A percentile compares a stretch with the other conserved stretches of the same genome.
These are phyloP conservation scores for Nasonovia ribisnigri DNA, from an alignment of 2,888 invertebrate genomes.

Conservation along the genomic window DNA sequence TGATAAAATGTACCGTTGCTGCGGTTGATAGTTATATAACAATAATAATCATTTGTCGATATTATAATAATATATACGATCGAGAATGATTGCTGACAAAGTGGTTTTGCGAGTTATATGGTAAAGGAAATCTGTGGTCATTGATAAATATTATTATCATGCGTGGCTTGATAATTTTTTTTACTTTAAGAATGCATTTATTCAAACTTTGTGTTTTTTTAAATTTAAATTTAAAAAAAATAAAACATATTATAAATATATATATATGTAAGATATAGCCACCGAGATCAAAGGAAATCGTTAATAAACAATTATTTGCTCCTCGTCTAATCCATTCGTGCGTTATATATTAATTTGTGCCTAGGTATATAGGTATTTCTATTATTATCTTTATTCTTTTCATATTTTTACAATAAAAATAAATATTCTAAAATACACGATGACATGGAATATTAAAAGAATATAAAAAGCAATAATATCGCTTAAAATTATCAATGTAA, in stretches of 20 bases:
- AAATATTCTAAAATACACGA: background rate
- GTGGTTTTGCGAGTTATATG: background rate
- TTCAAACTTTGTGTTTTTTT: background rate
- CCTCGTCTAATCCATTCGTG: background rate
- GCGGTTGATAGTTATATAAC: background rate
- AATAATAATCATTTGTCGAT: background rate
- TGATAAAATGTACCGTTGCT: background rate
- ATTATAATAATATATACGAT: background rate
- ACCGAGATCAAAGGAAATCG: background rate
- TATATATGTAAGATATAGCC: background rate
- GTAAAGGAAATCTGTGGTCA: background rate
- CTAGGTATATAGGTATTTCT: background rate
- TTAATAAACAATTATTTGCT: background rate
- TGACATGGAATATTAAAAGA: background rate
- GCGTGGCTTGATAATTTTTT: background rate
- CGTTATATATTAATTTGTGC: background rate
- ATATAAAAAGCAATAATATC: background rate
- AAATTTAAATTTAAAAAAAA: background rate
- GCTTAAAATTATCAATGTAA: background rate
- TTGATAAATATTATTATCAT: background rate
- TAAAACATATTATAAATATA: too few relatives aligned
- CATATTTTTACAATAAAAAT: background rate
- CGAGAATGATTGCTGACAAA: background rate
- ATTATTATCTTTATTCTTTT: background rate
- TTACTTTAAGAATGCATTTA: background rate